Percentiles rank a stretch among this genome's conserved stretches.
phyloP scores from a whole-genome alignment of 2,113 vertebrate species.

The Crotalus helleri region DNA sequence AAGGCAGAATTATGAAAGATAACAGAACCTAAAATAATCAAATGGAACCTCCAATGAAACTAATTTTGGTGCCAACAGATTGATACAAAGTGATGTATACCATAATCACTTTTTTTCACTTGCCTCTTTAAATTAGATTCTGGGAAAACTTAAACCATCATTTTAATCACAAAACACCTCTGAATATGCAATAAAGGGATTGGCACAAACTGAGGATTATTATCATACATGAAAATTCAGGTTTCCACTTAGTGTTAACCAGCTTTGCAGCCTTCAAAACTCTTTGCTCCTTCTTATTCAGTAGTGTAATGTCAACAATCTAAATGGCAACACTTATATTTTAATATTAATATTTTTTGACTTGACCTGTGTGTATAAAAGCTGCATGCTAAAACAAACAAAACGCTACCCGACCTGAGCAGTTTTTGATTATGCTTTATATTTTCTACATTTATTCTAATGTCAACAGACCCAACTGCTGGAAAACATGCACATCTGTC shows the following conservation, averaged over 20 bases:
- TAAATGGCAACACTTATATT: background rate
- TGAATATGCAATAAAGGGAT: constrained; percentile 53
- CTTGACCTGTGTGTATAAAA: background rate
- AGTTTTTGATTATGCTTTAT: background rate
- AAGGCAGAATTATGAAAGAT: constrained; percentile 23
- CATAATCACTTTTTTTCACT: background rate
- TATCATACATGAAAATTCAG: constrained; percentile 54
- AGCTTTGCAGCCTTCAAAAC: constrained; percentile 36
- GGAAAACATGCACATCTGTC: background rate
- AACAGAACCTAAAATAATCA: constrained; percentile 10
- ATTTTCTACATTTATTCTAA: background rate
- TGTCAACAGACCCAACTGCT: too few species aligned
- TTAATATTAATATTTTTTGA: background rate
- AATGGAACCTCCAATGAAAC: background rate
- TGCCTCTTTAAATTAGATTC: constrained; percentile 33
- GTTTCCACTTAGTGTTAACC: constrained; percentile 46
- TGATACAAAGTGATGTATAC: constrained; percentile 33
- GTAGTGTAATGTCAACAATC: background rate
- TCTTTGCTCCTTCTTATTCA: constrained; percentile 41
- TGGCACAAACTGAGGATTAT: constrained; percentile 50
- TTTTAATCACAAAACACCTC: constrained; percentile 41
- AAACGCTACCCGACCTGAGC: background rate
- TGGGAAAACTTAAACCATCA: constrained; percentile 42
- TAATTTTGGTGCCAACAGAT: constrained; percentile 29
- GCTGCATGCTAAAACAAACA: background rate